Evolutionary conservation across 2,888 invertebrate genomes (phyloP).

Genomic region (Oxystoma pomonae): DNA sequence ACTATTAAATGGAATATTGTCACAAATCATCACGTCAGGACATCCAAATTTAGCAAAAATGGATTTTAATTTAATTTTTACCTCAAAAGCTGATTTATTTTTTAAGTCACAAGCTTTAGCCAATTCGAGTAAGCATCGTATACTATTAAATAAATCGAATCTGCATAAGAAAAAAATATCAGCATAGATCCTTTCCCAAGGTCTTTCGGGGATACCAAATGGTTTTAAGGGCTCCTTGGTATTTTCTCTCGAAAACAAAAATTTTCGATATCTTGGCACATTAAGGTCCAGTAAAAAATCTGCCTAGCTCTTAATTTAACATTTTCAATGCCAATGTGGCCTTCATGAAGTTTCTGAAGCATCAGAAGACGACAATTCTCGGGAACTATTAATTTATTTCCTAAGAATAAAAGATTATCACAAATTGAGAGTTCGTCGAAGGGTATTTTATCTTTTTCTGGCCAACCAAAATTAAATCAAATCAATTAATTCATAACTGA

Average conservation of each 20-base stretch:
- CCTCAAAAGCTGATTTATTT: slow-evolving; percentile 4
- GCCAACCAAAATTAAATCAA: background rate
- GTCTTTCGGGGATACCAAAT: slow-evolving; percentile 7
- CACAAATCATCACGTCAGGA: background rate
- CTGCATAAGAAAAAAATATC: slow-evolving; percentile 2
- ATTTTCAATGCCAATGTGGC: slow-evolving; percentile 16
- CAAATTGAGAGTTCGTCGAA: background rate
- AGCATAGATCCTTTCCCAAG: background rate
- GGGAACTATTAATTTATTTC: slow-evolving; percentile 11
- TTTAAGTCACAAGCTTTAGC: slow-evolving; percentile 2
- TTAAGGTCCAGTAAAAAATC: slow-evolving; percentile 20
- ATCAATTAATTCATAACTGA: background rate
- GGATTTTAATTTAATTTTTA: slow-evolving; percentile 4
- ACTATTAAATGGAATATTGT: slow-evolving; percentile 3
- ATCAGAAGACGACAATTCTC: background rate
- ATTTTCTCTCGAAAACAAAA: slow-evolving; percentile 4
- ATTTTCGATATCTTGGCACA: slow-evolving; percentile 20
- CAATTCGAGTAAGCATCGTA: background rate
- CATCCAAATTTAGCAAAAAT: slow-evolving; percentile 3
- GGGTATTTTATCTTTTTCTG: background rate
- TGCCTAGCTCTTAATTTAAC: slow-evolving; percentile 14
- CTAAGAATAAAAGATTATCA: slow-evolving; percentile 4
- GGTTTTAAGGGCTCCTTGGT: slow-evolving; percentile 4
- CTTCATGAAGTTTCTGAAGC: slow-evolving; percentile 14
- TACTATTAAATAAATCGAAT: background rate